Evolutionary conservation across 2,797 vertebrate genomes (phyloP).

Genomic region (Huso huso): DNA sequence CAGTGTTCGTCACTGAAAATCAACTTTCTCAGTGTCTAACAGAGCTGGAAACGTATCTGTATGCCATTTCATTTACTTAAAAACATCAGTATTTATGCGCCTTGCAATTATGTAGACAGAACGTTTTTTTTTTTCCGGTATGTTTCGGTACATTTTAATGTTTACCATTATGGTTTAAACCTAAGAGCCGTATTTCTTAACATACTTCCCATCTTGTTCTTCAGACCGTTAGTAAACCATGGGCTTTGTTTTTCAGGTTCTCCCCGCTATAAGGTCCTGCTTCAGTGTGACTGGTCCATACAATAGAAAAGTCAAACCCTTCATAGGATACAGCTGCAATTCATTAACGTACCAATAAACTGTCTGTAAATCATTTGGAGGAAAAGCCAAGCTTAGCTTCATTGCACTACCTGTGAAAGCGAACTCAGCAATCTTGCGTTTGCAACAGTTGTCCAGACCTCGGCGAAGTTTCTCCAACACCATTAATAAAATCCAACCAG

Average conservation of each 20-base stretch:
- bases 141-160: no score
- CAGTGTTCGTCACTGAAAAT: no score
- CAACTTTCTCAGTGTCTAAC: no score
- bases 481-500: constrained; percentile 49
- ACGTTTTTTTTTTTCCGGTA: no score
- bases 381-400: constrained; percentile 15
- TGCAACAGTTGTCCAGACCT: constrained; percentile 27
- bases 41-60: no score
- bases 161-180: no score
- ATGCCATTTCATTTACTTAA: no score
- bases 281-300: constrained; percentile 20
- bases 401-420: constrained; percentile 30
- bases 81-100: no score
- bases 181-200: no score
- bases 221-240: no score
- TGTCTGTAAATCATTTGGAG: constrained; percentile 33
- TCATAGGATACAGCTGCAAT: constrained; percentile 30
- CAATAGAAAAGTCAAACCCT: constrained; percentile 23
- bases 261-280: neutral
- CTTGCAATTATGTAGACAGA: no score
- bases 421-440: constrained; percentile 27
- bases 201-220: no score
- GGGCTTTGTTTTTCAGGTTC: neutral
- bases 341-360: constrained; percentile 22
- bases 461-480: constrained; percentile 40